Evolutionary conservation across 2,888 invertebrate species (phyloP), one percentile per base, ranked within the genome.

Genomic region (Yponomeuta sedellus): DNA sequence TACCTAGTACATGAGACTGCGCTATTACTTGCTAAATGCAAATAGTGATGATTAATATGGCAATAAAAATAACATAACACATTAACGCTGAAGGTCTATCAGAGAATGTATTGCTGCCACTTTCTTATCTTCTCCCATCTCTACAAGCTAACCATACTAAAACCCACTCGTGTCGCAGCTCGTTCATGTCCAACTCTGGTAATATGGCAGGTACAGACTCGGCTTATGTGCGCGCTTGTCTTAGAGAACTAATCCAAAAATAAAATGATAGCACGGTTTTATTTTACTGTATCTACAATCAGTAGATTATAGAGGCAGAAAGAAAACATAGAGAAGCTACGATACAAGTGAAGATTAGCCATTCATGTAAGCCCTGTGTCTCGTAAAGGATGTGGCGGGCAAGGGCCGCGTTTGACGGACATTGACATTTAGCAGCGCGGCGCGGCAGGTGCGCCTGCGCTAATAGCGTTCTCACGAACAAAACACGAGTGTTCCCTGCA

Each of bases 351-450:
- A 8, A 34, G 34, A 34, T 34, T 34, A 34, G 34, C 10, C 1
- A 34, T 34, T 52, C 12, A 12, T 52, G 44, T 52, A 16, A 52
- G 44, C 16, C 44, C 44, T 52, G 44, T 5, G 44, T 52, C 44
- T 52, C 16, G 1, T 52, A 52, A 52, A 16, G 44, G 44, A 52
- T 12, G 44, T 16, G 44, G 44, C 44, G 44, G 44, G 44, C 16
- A 69, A 73, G 74, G 73, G 76, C 75, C 75, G 77, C 81, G 82
- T 83, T 86, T 86, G 87, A 89, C 88, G 89, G 89, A 75, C 89
- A 84, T 88, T 90, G 89, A 89, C 89, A 85, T 85, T 57, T 64
- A 56, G 19, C 82, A 71, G 34, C 34, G 34, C 34, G 34, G 34
- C 34, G 74, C 73, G 79, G 81, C 87, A 88, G 88, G 86, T 87